Evolutionary conservation across 1,140 invertebrate species (phyloP).

Genomic region (Leptonema lineaticorne): DNA sequence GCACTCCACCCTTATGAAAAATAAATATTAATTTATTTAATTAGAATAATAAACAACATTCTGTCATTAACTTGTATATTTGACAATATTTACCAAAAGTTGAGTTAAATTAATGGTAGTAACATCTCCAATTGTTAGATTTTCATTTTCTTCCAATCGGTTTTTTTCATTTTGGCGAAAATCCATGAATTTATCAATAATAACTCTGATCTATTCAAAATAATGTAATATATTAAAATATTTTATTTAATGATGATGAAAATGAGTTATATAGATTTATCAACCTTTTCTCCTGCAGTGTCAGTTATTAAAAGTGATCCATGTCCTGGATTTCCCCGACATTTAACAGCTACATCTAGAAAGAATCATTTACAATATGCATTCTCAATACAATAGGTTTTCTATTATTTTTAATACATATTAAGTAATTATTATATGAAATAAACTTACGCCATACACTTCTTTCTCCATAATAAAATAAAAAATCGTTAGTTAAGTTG

Average conservation of each 20-base stretch:
- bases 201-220: conserved; percentile 56
- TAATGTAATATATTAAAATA: too few relatives aligned
- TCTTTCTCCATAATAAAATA: conserved; percentile 78
- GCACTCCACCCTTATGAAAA: conserved; percentile 75
- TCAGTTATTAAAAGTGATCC: conserved; percentile 77
- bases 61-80: too few relatives aligned
- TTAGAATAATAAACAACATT: not conserved
- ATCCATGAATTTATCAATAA: conserved; percentile 72
- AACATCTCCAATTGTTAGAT: conserved; percentile 72
- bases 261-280: too few relatives aligned
- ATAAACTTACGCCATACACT: conserved; percentile 65
- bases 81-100: too few relatives aligned
- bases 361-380: too few relatives aligned
- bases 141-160: conserved; percentile 60
- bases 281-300: conserved; percentile 77
- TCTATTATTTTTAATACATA: too few relatives aligned
- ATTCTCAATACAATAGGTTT: too few relatives aligned
- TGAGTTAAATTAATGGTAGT: conserved; percentile 81
- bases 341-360: conserved; percentile 34
- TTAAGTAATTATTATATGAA: too few relatives aligned
- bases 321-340: conserved; percentile 74
- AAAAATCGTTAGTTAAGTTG: conserved; percentile 65
- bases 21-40: not conserved
- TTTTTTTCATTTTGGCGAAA: conserved; percentile 63
- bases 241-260: too few relatives aligned